Evolutionary conservation across 1,140 invertebrate genomes (phyloP).

Genomic region (Calosoma granatense): DNA sequence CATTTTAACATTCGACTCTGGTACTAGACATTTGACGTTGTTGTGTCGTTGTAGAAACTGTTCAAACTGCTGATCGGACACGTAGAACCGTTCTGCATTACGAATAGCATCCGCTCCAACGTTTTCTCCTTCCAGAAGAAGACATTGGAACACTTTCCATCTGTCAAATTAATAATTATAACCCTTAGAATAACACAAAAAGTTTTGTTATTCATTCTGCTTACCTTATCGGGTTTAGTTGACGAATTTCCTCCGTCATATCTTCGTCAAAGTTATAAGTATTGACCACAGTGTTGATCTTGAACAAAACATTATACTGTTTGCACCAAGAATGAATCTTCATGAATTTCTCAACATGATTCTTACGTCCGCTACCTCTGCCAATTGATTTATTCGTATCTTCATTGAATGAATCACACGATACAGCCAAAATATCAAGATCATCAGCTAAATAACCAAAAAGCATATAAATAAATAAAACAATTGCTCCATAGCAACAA

Average conservation of each 20-base stretch:
- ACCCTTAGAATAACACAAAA: conserved; percentile 5
- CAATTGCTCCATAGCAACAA: neutral
- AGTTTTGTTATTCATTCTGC: no score
- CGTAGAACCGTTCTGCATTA: conserved; percentile 36
- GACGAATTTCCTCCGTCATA: conserved; percentile 33
- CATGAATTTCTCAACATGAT: conserved; percentile 34
- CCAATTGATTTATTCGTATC: conserved; percentile 35
- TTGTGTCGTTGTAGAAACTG: conserved; percentile 34
- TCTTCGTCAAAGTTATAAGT: conserved; percentile 38
- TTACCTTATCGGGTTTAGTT: conserved; percentile 34
- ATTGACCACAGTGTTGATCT: conserved; percentile 43
- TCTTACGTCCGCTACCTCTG: conserved; percentile 29
- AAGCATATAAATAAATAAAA: neutral
- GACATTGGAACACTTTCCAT: conserved; percentile 38
- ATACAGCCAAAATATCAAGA: conserved; percentile 37
- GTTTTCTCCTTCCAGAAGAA: conserved; percentile 41
- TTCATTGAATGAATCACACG: conserved; percentile 37
- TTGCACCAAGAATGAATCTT: conserved; percentile 35
- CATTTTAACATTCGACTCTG: conserved; percentile 41
- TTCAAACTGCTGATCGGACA: conserved; percentile 35
- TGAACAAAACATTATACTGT: conserved; percentile 37
- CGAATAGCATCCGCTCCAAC: conserved; percentile 34
- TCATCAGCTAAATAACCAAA: conserved; percentile 16
- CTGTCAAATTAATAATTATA: conserved; percentile 13
- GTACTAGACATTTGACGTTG: conserved; percentile 35